A percentile compares a stretch with the other conserved stretches of the same genome.
phyloP scores from a whole-genome alignment of 2,888 invertebrate genomes.

The Acanthosepion lycidas region DNA sequence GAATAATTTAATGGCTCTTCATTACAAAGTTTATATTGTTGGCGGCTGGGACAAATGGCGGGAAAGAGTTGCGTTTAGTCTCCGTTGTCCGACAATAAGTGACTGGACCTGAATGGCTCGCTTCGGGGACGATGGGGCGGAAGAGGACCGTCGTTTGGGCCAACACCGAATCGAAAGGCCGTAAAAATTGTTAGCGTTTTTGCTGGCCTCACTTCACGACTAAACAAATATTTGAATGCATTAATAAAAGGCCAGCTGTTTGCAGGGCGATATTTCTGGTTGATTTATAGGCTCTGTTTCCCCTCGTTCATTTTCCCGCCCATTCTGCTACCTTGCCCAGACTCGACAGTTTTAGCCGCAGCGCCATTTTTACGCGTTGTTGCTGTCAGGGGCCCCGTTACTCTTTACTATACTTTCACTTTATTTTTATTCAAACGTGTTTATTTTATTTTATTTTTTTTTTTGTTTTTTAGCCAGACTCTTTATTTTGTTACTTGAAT shows the following conservation, averaged over 20 bases:
- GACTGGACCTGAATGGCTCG: too few relatives aligned
- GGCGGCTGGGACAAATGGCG: too few relatives aligned
- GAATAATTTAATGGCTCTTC: too few relatives aligned
- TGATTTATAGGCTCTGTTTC: not conserved
- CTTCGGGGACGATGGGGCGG: too few relatives aligned
- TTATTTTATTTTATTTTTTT: too few relatives aligned
- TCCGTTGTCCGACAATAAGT: too few relatives aligned
- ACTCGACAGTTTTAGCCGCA: not conserved
- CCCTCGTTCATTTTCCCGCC: not conserved
- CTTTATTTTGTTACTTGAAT: too few relatives aligned
- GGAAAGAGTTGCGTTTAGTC: too few relatives aligned
- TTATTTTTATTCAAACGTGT: not conserved
- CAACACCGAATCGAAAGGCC: too few relatives aligned
- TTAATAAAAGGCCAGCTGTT: conserved; percentile 23
- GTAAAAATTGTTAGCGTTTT: not conserved
- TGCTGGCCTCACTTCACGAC: not conserved
- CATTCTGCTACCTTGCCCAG: too few relatives aligned
- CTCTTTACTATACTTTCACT: not conserved
- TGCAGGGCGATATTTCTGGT: not conserved
- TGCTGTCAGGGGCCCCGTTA: not conserved
- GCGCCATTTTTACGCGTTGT: not conserved
- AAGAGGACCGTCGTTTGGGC: too few relatives aligned
- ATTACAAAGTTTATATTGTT: too few relatives aligned
- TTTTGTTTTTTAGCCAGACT: not conserved
- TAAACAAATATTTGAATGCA: not conserved